Percentiles rank a stretch among this genome's conserved stretches.
These are phyloP conservation scores for Aplysia californica DNA, from an alignment of 1,140 invertebrate genomes.

Conservation along the genomic window DNA sequence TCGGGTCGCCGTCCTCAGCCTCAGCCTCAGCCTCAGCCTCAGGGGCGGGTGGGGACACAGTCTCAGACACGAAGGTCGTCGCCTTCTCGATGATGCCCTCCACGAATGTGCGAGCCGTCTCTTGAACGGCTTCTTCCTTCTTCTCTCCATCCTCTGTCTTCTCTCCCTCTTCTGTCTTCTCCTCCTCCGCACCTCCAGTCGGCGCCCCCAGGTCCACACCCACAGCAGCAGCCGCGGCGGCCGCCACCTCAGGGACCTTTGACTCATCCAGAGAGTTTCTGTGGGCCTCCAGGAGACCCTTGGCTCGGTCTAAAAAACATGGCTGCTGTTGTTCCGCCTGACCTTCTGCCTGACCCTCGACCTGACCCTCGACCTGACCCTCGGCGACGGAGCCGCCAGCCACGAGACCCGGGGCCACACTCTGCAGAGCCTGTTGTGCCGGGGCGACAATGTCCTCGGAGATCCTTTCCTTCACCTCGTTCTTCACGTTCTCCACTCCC, in stretches of 20 bases:
- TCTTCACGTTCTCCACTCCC: neutral
- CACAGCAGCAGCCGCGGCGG: neutral
- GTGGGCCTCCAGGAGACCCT: conserved; percentile 4
- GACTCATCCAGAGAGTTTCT: conserved; percentile 12
- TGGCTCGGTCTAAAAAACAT: conserved; percentile 4
- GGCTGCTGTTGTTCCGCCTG: too few species aligned
- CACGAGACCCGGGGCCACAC: neutral
- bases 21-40: neutral
- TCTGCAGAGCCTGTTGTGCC: neutral
- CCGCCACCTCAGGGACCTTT: neutral
- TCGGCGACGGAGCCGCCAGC: neutral
- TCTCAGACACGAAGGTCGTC: conserved; percentile 8
- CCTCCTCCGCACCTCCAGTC: neutral
- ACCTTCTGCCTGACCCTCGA: neutral
- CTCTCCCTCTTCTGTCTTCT: neutral
- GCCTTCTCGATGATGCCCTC: conserved; percentile 20
- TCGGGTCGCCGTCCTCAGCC: neutral
- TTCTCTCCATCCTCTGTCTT: neutral
- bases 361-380: neutral
- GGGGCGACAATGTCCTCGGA: neutral
- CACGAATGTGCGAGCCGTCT: conserved; percentile 8
- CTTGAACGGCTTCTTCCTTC: neutral
- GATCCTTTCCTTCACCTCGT: neutral
- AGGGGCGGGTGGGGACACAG: too few species aligned
- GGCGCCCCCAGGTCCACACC: neutral